These are phyloP conservation scores for Ephydatia muelleri DNA, from an alignment of 37 sponge, comb jelly and placozoan genomes.

Conservation along the genomic window DNA sequence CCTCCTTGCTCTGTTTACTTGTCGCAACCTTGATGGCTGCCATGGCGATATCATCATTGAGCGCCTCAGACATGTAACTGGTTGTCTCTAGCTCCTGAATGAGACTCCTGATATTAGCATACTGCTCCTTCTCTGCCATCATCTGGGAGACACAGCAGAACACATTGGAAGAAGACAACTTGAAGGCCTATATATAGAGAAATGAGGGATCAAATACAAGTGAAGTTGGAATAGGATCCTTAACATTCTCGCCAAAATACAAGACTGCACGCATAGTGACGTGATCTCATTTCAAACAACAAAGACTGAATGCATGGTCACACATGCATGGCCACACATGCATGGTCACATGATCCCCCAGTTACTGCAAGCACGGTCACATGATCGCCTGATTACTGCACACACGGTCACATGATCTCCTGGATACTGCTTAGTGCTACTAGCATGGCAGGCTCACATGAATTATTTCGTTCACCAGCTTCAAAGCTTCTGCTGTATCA, in stretches of 20 bases:
- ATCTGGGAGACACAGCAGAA: constrained; percentile 36
- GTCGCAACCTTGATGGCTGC: constrained; percentile 79
- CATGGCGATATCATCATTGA: constrained; percentile 75
- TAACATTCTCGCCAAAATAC: too few species aligned
- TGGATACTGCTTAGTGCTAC: background rate
- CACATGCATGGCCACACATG: too few species aligned
- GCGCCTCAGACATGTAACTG: background rate
- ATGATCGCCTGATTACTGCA: too few species aligned
- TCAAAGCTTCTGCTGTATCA: constrained; percentile 49
- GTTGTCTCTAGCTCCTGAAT: constrained; percentile 42
- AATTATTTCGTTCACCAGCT: constrained; percentile 46
- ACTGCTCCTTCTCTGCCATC: constrained; percentile 41
- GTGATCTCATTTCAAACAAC: too few species aligned
- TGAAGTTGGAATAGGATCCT: too few species aligned
- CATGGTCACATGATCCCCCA: background rate
- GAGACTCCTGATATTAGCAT: constrained; percentile 46
- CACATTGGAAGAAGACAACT: constrained; percentile 28
- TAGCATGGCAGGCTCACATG: constrained; percentile 12
- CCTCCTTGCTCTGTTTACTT: constrained; percentile 64
- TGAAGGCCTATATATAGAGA: constrained; percentile 28
- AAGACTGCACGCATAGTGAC: too few species aligned
- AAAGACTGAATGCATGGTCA: too few species aligned
- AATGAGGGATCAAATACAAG: background rate
- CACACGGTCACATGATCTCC: background rate
- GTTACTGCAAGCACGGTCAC: too few species aligned